Evolutionary conservation across 1,140 invertebrate species (phyloP), one percentile per base, ranked within the genome.

Genomic region (Andricus grossulariae): DNA sequence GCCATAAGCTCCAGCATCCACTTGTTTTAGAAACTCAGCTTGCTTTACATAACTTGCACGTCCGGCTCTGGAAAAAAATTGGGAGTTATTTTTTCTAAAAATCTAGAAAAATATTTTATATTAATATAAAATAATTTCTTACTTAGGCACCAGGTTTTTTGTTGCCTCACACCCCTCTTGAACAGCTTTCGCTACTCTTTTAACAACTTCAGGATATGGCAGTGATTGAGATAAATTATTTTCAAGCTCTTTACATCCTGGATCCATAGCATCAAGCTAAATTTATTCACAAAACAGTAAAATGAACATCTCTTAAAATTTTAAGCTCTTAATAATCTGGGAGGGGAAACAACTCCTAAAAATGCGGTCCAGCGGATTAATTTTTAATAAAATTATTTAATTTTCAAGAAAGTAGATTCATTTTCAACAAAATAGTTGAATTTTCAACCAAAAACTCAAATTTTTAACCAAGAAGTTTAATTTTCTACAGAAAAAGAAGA

Each of bases 1-100:
- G 10, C 92, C 95, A 81, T 92, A 93, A 11, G 95, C 95, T 74
- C 95, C 95, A 57, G 95, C 94, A 88, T 96, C 95, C 80, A 92
- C 92, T 80, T 92, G 90, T 39, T 83, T 87, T 3, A 93, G 84
- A 86, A 92, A 91, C 49, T 88, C 86, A 3, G 79, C 83, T 79
- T 91, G 88, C 45, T 93, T 91, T 8, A 94, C 93, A 80, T 94
- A 95, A 81, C 93, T 93, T 1, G 94, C 94, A 51, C 94, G 87
- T 1, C 94, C 94, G 50, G 92, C 92, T 81, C 94, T 94, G 77
- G 15, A 91, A 89, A 50, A n/a, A n/a, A n/a, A n/a, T n/a, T n/a
- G n/a, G n/a, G n/a, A n/a, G n/a, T n/a, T n/a, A n/a, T n/a, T n/a
- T n/a, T n/a, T n/a, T n/a, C n/a, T n/a, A n/a, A n/a, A n/a, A n/a